Base-by-base conservation (phyloP, 2,113 vertebrate species). In the Dromas ardeola region DNA sequence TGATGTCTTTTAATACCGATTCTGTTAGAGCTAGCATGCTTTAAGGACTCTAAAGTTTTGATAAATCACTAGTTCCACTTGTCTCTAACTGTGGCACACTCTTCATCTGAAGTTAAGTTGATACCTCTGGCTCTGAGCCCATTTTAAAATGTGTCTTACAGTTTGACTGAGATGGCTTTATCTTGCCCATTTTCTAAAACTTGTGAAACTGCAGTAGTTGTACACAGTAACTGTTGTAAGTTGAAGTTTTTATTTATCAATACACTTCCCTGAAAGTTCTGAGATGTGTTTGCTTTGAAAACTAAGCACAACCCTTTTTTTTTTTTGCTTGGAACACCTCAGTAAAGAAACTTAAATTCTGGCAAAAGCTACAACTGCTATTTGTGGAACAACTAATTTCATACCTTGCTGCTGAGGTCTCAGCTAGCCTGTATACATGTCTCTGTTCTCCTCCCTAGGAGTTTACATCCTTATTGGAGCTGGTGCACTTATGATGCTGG, bases 401-500 rank as follows among this genome's bases (percentile, higher is more conserved):
- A 10, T 58, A 14, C 23, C 11, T 86, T 78, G 43, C 50, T 73
- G 58, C 42, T 77, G 34, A 65, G 32, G 15, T 85, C 21, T 91
- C 43, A 40, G 0, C 14, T 43, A 43, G 9, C 9, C 20, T 45
- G 14, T 53, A 15, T 30, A 36, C 5, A 9, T 17, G 47, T 62
- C 1, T 85, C 15, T 86, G 6, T 84, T n/a, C 25, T 80, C 7
- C 8, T 69, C 73, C 40, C 5, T 86, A 99, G 99, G 99, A 70
- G 99, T 99, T 38, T 99, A 99, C 88, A 98, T 99, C 90, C 98
- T 99, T 69, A 99, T 99, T 69, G 99, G 98, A 83, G 99, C 99
- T 23, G 99, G 99, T 38, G 99, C 99, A 5, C 98, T 99, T 89
- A 99, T 99, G 98, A 99, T 99, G 99, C 93, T 99, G 36, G 99